Percentiles rank a stretch among this genome's conserved stretches.
phyloP scores from a whole-genome alignment of 2,888 invertebrate genomes.

The Limnephilus lunatus region DNA sequence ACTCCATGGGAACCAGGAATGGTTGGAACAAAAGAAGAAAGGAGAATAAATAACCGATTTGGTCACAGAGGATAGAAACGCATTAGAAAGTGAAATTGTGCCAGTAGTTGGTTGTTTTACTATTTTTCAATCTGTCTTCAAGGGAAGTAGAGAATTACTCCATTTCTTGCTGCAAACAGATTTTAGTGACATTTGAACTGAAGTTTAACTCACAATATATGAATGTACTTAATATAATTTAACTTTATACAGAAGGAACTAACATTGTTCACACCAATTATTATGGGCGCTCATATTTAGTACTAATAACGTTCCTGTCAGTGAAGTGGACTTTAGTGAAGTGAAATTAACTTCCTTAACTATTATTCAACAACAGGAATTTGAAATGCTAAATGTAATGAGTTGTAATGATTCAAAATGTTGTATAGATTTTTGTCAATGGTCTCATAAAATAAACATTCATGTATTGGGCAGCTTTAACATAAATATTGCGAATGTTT shows the following conservation, averaged over 20 bases:
- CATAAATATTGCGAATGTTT: not conserved
- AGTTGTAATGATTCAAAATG: not conserved
- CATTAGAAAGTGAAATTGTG: not conserved
- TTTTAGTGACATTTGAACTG: not conserved
- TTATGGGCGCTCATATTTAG: not conserved
- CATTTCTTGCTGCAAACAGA: not conserved
- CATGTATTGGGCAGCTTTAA: constrained; percentile 9
- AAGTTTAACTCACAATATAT: not conserved
- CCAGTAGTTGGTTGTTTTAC: not conserved
- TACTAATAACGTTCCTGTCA: not conserved
- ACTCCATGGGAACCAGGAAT: not conserved
- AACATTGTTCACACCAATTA: not conserved
- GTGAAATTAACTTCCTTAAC: not conserved
- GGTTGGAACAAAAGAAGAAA: not conserved
- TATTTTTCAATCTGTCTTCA: not conserved
- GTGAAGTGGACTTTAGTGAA: not conserved
- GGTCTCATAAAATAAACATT: constrained; percentile 15
- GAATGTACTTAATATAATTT: not conserved
- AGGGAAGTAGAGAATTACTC: not conserved
- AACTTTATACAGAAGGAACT: not conserved
- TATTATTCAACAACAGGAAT: not conserved
- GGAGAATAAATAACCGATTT: not conserved
- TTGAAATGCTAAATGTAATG: not conserved
- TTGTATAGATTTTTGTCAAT: not conserved
- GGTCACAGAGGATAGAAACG: not conserved